Evolutionary conservation across 2,797 vertebrate species (phyloP), one percentile per base, ranked within the genome.

Genomic region (Danio jaintianensis): DNA sequence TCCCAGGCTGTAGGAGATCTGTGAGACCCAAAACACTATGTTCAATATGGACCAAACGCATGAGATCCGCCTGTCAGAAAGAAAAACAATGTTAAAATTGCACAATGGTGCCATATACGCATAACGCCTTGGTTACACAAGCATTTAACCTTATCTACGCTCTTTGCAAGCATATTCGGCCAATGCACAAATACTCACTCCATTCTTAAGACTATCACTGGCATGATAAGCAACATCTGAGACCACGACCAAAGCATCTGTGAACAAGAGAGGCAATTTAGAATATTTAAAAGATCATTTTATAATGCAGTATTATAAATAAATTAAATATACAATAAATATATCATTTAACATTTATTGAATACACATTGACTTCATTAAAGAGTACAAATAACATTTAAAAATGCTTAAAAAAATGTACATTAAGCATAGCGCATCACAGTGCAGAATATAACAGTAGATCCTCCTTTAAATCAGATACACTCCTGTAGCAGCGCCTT

Each of bases 11-110:
- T 85, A 98, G 91, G 86, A 98, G 93, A 76, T 94, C 89, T 0
- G 89, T 95, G 90, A 96, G 95, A 83, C 97, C 97, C 48, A 87
- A 93, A 62, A 99, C 95, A 5, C 95, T 98, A 93, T 98, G 94
- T 83, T 97, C 96, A 13, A 99, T 97, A 89, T 97, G 96, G 83
- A 98, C 95, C 90, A 99, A 91, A 89, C 95, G 97, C 92, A 98
- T 91, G 82, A 99, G 86, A 89, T 97, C 98, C 90, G 96, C 96
- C 98, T 99, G 84, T 83, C 59, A 42, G 61, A 59, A 62, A 78
- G 73, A 10, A 36, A 47, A 68, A 56, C 4, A 56, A 18, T n/a
- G 7, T 18, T 16, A 22, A 43, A 36, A 55, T 18, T 56, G 1
- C 16, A 58, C 29, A 48, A 11, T 6, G 15, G 6, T 0, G 0